Conservation (phyloP, 1,140 invertebrate species). For the Hestina assimilis region DNA sequence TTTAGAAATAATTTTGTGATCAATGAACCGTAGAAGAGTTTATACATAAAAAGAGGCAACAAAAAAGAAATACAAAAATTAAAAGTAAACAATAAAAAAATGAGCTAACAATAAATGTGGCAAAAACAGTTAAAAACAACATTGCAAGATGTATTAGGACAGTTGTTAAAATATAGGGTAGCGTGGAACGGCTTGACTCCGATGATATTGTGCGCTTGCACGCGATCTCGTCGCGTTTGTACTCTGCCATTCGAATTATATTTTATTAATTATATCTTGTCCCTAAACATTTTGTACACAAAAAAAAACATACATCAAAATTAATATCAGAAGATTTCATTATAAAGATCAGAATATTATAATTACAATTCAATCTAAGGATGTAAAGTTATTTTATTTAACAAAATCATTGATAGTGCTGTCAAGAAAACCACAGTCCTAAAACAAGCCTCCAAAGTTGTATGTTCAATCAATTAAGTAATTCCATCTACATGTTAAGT, state of each 20-base stretch:
- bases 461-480: not conserved
- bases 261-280: slow-evolving; percentile 36
- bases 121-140: slow-evolving; percentile 77
- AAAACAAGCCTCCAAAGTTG: too few relatives aligned
- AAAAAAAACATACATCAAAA: too few relatives aligned
- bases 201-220: slow-evolving; percentile 66
- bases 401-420: too few relatives aligned
- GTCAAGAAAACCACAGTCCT: too few relatives aligned
- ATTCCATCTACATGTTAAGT: slow-evolving; percentile 10
- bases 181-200: slow-evolving; percentile 57
- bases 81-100: slow-evolving; percentile 72
- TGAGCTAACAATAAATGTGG: slow-evolving; percentile 70
- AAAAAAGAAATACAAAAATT: slow-evolving; percentile 63
- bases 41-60: slow-evolving; percentile 12
- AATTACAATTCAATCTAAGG: too few relatives aligned
- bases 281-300: not conserved
- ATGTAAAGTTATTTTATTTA: too few relatives aligned
- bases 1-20: slow-evolving; percentile 11
- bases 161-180: slow-evolving; percentile 78
- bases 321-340: too few relatives aligned
- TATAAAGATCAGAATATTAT: too few relatives aligned
- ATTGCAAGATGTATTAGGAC: slow-evolving; percentile 78
- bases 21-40: slow-evolving; percentile 19
- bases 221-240: slow-evolving; percentile 65
- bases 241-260: slow-evolving; percentile 42